Evolutionary conservation across 2,888 invertebrate species (phyloP).

Genomic region (Pocota personata): DNA sequence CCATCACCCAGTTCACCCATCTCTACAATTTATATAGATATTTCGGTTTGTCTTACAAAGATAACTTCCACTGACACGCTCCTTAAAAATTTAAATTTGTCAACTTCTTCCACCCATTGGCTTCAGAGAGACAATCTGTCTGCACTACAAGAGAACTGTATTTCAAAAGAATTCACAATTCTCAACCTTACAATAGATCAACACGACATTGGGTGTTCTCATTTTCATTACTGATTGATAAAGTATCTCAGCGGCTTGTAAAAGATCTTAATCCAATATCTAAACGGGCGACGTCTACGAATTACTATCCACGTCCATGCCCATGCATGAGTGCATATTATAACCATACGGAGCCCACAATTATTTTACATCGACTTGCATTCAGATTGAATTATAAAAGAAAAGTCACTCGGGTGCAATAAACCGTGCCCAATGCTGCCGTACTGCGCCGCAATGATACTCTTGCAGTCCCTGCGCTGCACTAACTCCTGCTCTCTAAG

Average conservation of each 20-base stretch:
- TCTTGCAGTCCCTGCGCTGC: neutral
- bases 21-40: neutral
- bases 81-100: neutral
- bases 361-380: conserved; percentile 34
- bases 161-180: neutral
- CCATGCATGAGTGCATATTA: conserved; percentile 22
- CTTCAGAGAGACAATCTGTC: neutral
- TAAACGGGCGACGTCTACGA: conserved; percentile 22
- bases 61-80: neutral
- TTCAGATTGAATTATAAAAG: conserved; percentile 62
- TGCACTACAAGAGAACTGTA: neutral
- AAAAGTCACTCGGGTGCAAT: conserved; percentile 58
- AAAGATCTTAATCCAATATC: conserved; percentile 38
- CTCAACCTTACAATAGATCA: neutral
- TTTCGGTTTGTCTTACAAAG: neutral
- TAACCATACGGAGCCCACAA: neutral
- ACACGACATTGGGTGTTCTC: neutral
- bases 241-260: conserved; percentile 21
- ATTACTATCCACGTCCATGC: conserved; percentile 18
- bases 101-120: neutral
- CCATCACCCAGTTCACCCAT: neutral
- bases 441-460: neutral
- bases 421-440: conserved; percentile 38
- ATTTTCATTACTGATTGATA: conserved; percentile 30
- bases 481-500: neutral